Percentiles rank a stretch among this genome's conserved stretches.
Evolutionary conservation across 2,888 invertebrate species (phyloP).

Genomic region (Salticus scenicus): DNA sequence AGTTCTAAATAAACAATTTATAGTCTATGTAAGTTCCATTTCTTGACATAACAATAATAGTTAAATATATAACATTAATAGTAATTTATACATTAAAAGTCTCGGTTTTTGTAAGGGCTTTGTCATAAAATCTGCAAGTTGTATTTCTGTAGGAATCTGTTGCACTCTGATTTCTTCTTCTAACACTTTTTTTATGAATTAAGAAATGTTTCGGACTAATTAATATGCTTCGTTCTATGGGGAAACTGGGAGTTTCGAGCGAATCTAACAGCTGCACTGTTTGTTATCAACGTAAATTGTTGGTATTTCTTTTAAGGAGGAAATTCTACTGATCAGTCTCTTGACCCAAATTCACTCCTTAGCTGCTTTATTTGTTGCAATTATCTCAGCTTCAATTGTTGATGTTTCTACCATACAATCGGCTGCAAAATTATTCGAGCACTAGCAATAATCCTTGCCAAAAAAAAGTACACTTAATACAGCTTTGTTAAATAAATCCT

Average conservation of each 20-base stretch:
- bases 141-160: background rate
- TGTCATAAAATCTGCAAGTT: background rate
- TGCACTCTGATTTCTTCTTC: background rate
- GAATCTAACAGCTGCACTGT: background rate
- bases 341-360: slow-evolving; percentile 73
- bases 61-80: too few relatives aligned
- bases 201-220: background rate
- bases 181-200: background rate
- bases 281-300: background rate
- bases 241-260: background rate
- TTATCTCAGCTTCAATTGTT: slow-evolving; percentile 73
- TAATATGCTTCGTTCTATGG: background rate
- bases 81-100: too few relatives aligned
- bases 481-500: too few relatives aligned
- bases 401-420: slow-evolving; percentile 71
- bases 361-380: slow-evolving; percentile 72
- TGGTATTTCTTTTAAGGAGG: background rate
- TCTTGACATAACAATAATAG: too few relatives aligned
- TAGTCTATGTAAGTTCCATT: too few relatives aligned
- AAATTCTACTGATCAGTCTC: slow-evolving; percentile 70
- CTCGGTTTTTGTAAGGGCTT: too few relatives aligned
- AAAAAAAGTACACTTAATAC: too few relatives aligned
- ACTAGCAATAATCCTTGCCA: too few relatives aligned
- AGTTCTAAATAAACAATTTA: too few relatives aligned
- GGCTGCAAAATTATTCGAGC: too few relatives aligned